A percentile compares a stretch with the other conserved stretches of the same genome.
Evolutionary conservation across 2,797 vertebrate genomes (phyloP).

Genomic region (Urosaurus nigricauda): DNA sequence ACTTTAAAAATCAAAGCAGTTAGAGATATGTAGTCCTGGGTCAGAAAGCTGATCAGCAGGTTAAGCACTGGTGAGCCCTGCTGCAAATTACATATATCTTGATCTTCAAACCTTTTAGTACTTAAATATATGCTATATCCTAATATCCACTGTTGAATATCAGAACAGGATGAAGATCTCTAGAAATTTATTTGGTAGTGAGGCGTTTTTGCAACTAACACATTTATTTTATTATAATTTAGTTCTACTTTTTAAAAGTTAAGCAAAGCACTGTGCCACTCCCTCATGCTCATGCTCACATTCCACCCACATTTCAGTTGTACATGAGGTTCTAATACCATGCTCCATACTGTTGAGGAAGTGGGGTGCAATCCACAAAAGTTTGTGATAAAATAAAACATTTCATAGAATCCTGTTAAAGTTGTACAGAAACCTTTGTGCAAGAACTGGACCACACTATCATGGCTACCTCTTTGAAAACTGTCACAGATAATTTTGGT

Average conservation of each 20-base stretch:
- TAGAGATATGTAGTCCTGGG: background rate
- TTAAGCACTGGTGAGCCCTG: background rate
- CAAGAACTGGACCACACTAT: background rate
- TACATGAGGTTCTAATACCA: background rate
- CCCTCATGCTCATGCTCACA: background rate
- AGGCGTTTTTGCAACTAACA: background rate
- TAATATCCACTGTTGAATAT: background rate
- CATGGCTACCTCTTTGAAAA: background rate
- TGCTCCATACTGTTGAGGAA: background rate
- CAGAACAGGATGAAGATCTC: background rate
- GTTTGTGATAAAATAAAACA: background rate
- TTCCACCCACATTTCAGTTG: background rate
- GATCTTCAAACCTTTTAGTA: background rate
- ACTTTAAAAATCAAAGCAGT: background rate
- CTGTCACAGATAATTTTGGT: background rate
- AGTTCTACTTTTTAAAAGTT: conserved; percentile 6
- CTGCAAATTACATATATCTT: background rate
- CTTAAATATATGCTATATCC: background rate
- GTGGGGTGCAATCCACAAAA: background rate
- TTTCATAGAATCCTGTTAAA: no score
- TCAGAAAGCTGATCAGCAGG: background rate
- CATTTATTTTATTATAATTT: conserved; percentile 2
- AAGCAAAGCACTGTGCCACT: conserved; percentile 13
- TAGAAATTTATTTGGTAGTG: background rate
- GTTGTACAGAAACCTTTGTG: background rate